phyloP scores from a whole-genome alignment of 2,888 invertebrate genomes.

The Actias luna region DNA sequence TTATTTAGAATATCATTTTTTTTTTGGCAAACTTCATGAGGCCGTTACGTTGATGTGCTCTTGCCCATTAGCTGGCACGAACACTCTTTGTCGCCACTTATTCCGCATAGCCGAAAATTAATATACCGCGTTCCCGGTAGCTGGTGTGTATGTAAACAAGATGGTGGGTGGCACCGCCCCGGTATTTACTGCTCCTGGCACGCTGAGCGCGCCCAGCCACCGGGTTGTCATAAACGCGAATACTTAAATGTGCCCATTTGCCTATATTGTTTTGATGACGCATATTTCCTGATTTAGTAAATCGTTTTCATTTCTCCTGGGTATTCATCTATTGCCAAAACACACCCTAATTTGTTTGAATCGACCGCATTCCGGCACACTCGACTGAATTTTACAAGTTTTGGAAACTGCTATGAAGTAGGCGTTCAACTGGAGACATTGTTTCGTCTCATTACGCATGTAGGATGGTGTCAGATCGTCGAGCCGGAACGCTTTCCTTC shows the following conservation, averaged over 20 bases:
- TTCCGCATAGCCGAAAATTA: conserved; percentile 65
- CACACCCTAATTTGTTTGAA: conserved; percentile 37
- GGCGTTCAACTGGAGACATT: conserved; percentile 42
- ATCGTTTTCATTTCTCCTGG: conserved; percentile 55
- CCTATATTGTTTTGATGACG: conserved; percentile 74
- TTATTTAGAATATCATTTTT: conserved; percentile 13
- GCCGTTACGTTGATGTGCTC: conserved; percentile 54
- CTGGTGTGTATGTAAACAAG: conserved; percentile 64
- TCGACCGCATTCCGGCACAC: conserved; percentile 41
- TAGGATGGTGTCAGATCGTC: conserved; percentile 45
- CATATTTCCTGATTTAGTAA: conserved; percentile 59
- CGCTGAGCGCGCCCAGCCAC: conserved; percentile 51
- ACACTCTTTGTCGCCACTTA: conserved; percentile 65
- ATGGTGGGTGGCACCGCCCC: conserved; percentile 58
- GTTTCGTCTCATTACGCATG: conserved; percentile 60
- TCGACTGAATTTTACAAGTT: conserved; percentile 36
- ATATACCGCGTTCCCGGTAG: conserved; percentile 59
- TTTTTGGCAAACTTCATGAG: conserved; percentile 45
- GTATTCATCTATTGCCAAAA: conserved; percentile 47
- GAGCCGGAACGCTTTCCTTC: conserved; percentile 53
- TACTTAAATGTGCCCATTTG: conserved; percentile 70
- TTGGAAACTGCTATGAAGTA: conserved; percentile 37
- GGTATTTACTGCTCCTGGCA: conserved; percentile 69
- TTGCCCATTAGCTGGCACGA: conserved; percentile 59
- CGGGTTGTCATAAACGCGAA: conserved; percentile 62